Evolutionary conservation across 37 sponge, comb jelly and placozoan genomes (phyloP).

Genomic region (Theonella swinhoei): DNA sequence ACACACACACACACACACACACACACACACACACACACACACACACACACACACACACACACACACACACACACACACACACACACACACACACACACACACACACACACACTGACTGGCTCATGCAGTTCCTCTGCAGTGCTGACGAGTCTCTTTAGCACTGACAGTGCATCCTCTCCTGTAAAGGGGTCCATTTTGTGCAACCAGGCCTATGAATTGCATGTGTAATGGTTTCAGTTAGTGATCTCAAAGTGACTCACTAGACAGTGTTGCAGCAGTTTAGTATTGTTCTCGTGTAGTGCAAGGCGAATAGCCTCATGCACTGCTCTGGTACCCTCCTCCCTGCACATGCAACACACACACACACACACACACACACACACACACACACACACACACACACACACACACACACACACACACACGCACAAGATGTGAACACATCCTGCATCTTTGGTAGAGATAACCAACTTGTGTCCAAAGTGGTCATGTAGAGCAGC

Average conservation of each 20-base stretch:
- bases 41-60: too few relatives aligned
- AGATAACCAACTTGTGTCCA: slow-evolving; percentile 49
- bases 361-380: slow-evolving; percentile 2
- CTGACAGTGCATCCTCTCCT: slow-evolving; percentile 22
- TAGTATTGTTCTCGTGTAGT: slow-evolving; percentile 2
- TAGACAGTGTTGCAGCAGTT: background rate
- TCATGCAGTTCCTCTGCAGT: slow-evolving; percentile 38
- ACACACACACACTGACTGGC: slow-evolving; percentile 30
- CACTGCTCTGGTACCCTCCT: slow-evolving; percentile 36
- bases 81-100: too few relatives aligned
- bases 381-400: too few relatives aligned
- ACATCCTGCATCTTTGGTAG: too few relatives aligned
- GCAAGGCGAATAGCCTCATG: slow-evolving; percentile 48
- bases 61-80: too few relatives aligned
- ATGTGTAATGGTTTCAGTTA: background rate
- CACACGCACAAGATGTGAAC: slow-evolving; percentile 2
- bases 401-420: slow-evolving; percentile 20
- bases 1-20: too few relatives aligned
- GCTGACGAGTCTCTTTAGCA: slow-evolving; percentile 29
- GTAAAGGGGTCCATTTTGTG: slow-evolving; percentile 20
- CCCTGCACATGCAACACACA: too few relatives aligned
- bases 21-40: too few relatives aligned
- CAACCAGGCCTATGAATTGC: slow-evolving; percentile 34
- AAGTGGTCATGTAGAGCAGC: slow-evolving; percentile 40
- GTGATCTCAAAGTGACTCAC: background rate